phyloP scores from a whole-genome alignment of 1,140 invertebrate species.

The Apis dorsata region DNA sequence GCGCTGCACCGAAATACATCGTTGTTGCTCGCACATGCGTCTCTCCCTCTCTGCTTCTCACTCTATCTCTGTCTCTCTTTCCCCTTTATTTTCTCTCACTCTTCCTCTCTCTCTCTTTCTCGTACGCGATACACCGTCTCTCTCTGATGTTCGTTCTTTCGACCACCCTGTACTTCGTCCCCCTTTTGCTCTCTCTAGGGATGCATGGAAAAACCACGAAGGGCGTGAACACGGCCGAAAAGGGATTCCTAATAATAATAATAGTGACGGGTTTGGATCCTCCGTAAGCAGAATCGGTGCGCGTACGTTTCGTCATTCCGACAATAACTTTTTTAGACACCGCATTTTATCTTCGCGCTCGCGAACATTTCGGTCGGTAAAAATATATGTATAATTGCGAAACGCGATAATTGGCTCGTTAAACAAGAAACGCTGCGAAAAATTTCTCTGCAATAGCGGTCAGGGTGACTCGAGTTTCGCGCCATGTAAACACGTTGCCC shows the following conservation, averaged over 20 bases:
- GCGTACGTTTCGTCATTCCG: not conserved
- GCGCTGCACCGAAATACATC: constrained; percentile 79
- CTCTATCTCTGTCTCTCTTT: constrained; percentile 17
- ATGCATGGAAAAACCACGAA: constrained; percentile 61
- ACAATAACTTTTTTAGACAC: not conserved
- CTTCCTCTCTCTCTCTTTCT: constrained; percentile 17
- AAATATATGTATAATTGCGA: not conserved
- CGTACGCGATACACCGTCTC: constrained; percentile 4
- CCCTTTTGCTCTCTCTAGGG: constrained; percentile 23
- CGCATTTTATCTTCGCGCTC: not conserved
- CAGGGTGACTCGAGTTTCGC: constrained; percentile 25
- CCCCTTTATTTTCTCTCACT: not conserved
- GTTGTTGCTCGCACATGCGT: constrained; percentile 77
- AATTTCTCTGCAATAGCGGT: constrained; percentile 19
- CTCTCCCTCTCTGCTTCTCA: constrained; percentile 50
- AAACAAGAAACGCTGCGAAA: not conserved
- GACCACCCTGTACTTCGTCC: constrained; percentile 36
- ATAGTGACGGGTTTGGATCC: constrained; percentile 17
- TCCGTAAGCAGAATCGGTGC: not conserved
- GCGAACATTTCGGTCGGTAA: not conserved
- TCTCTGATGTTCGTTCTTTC: constrained; percentile 33
- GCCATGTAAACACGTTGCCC: not conserved
- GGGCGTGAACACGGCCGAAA: constrained; percentile 61
- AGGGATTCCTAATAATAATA: constrained; percentile 45
- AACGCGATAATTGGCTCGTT: not conserved